phyloP scores from a whole-genome alignment of 2,888 invertebrate genomes.

The Baronia brevicornis region DNA sequence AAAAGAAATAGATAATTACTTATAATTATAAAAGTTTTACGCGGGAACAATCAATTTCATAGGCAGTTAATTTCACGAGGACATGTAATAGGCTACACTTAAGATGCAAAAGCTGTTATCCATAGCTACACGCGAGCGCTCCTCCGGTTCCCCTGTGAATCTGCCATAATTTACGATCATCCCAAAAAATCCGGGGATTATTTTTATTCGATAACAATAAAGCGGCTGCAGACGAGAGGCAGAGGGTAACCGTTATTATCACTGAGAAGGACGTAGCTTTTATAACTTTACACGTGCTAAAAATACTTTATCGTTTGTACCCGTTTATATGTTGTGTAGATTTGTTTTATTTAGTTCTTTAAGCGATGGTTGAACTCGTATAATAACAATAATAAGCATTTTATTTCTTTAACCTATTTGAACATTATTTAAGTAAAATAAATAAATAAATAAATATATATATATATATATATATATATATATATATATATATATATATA shows the following conservation, averaged over 20 bases:
- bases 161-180: constrained; percentile 74
- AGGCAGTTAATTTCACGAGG: constrained; percentile 13
- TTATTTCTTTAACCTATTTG: too few relatives aligned
- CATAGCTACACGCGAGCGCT: constrained; percentile 27
- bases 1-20: background rate
- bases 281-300: constrained; percentile 64
- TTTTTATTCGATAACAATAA: constrained; percentile 76
- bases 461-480: too few relatives aligned
- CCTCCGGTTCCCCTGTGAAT: constrained; percentile 47
- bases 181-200: constrained; percentile 71
- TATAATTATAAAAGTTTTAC: constrained; percentile 3
- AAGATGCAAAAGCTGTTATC: constrained; percentile 19
- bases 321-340: constrained; percentile 4
- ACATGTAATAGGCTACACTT: constrained; percentile 16
- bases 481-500: too few relatives aligned
- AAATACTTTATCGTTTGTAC: constrained; percentile 26
- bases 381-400: too few relatives aligned
- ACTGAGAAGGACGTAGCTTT: constrained; percentile 64
- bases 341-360: constrained; percentile 18
- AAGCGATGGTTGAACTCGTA: constrained; percentile 27
- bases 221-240: constrained; percentile 78
- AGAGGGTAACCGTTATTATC: constrained; percentile 69
- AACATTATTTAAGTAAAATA: too few relatives aligned
- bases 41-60: constrained; percentile 7
- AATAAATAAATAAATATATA: too few relatives aligned